Base-by-base conservation (phyloP, 2,797 vertebrate genomes). In the Gila robusta region DNA sequence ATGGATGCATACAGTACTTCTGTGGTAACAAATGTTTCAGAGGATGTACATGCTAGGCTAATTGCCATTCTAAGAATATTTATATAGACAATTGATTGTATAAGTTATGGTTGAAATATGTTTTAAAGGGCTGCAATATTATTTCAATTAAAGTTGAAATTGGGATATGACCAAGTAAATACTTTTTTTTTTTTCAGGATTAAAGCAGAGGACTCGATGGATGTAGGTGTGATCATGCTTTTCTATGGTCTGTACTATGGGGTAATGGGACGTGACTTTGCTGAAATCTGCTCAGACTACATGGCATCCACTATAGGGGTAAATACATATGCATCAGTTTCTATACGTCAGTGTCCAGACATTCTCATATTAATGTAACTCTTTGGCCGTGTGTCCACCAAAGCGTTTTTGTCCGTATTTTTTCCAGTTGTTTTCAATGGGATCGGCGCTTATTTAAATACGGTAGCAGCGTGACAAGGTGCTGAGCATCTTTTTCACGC, bases 231-330 rank as follows among this genome's bases (percentile, higher is more conserved):
- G 0, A 89, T 94, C 64, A 92, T 95, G 90, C 83, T 96, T 85
- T 96, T 96, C 83, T 96, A 95, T 0, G 90, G 95, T 0, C 90
- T 96, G 6, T 96, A 95, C 88, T 96, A 94, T 2, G 92, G 93
- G 23, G 92, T 93, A 56, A 94, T 94, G 93, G 94, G 93, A 44
- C 88, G 93, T 90, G 93, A 96, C 89, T 96, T 95, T 6, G 94
- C 95, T 26, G 95, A 94, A 79, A 95, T 96, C 92, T 97, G 93
- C 88, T 96, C 95, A 0, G 96, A 95, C 91, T 95, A 92, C 90
- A 94, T 94, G 95, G 94, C 94, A 35, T 96, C 95, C 7, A 96
- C 93, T 0, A 91, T 92, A 26, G 94, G 95, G 91, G 89, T 94
- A 89, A 88, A 54, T 9, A 26, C 6, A 37, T 69, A 14, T 79